These are phyloP conservation scores for Emydura subglobosa DNA, from an alignment of 2,113 vertebrate species.

Conservation along the genomic window DNA sequence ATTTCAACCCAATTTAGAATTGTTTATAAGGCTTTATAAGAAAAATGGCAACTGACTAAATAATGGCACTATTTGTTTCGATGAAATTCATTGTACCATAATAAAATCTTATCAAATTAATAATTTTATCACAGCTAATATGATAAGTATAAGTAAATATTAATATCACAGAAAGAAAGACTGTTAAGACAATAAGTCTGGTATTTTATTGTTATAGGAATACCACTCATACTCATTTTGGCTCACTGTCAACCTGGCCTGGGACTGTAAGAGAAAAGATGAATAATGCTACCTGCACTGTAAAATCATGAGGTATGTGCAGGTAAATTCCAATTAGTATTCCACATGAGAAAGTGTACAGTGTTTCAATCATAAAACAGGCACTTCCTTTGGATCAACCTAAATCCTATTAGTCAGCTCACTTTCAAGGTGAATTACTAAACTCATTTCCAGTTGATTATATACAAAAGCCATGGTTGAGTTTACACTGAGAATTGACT, in stretches of 20 bases:
- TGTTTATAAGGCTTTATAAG: neutral
- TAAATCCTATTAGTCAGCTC: slow-evolving; percentile 1
- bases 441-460: slow-evolving; percentile 45
- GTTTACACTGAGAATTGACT: slow-evolving; percentile 34
- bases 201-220: neutral
- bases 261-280: neutral
- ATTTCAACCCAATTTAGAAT: too few species aligned
- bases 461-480: slow-evolving; percentile 20
- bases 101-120: neutral
- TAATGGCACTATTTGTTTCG: neutral
- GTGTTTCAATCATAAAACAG: neutral
- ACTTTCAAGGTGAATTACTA: slow-evolving; percentile 32
- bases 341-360: neutral
- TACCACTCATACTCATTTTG: neutral
- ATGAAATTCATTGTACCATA: neutral
- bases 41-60: neutral
- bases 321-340: neutral
- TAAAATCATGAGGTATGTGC: neutral
- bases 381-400: neutral
- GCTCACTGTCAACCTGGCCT: neutral
- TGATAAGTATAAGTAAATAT: neutral
- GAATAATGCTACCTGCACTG: neutral
- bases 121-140: neutral
- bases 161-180: neutral
- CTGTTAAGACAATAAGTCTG: neutral